These are phyloP conservation scores for Xiphophorus maculatus DNA, from an alignment of 2,113 vertebrate species.

Conservation along the genomic window DNA sequence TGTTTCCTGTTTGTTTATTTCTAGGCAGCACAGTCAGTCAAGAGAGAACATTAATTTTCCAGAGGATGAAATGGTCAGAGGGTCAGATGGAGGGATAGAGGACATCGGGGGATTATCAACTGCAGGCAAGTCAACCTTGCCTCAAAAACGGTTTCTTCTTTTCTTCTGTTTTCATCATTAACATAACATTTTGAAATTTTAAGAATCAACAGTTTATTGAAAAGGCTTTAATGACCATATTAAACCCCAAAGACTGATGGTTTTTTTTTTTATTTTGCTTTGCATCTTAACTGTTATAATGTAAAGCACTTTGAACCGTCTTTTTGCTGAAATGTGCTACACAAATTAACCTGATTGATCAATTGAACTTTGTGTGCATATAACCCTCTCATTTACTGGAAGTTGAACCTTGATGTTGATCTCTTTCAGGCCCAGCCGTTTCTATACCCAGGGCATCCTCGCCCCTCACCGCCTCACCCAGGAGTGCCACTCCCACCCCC, in stretches of 20 bases:
- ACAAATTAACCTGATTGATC: too few relatives aligned
- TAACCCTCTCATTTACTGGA: too few relatives aligned
- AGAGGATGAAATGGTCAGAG: slow-evolving; percentile 79
- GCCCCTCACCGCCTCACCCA: slow-evolving; percentile 48
- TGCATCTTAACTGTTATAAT: too few relatives aligned
- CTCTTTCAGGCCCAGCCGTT: slow-evolving; percentile 63
- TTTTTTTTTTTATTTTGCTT: too few relatives aligned
- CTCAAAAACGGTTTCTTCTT: background rate
- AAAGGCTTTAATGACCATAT: too few relatives aligned
- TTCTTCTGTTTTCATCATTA: background rate
- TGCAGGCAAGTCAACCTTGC: slow-evolving; percentile 59
- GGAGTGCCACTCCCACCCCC: slow-evolving; percentile 48
- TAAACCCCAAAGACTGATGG: too few relatives aligned
- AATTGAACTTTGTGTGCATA: too few relatives aligned
- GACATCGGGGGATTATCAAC: slow-evolving; percentile 44
- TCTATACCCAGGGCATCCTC: slow-evolving; percentile 71
- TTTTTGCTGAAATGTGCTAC: too few relatives aligned
- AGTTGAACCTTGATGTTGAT: background rate
- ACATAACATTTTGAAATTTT: background rate
- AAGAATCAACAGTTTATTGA: background rate
- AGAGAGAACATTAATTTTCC: slow-evolving; percentile 85
- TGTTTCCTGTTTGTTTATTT: slow-evolving; percentile 9
- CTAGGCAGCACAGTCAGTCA: slow-evolving; percentile 80
- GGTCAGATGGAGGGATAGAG: slow-evolving; percentile 50
- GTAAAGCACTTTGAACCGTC: too few relatives aligned